Evolutionary conservation across 2,797 vertebrate genomes (phyloP), one percentile per base, ranked within the genome.

Genomic region (Odontamblyopus rebecca): DNA sequence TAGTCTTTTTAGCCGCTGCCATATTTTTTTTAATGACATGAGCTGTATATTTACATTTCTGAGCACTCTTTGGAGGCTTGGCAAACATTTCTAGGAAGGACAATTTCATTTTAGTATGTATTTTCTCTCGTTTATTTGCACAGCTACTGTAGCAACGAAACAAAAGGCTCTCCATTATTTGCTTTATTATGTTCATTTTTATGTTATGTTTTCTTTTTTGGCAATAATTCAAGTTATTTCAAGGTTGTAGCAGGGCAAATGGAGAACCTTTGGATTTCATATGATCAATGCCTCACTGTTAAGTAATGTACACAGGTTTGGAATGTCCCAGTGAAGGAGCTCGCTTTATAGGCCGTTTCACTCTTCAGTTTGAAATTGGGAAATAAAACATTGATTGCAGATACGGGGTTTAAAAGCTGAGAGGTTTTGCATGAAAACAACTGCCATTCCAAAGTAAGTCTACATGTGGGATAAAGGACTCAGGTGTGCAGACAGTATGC

Each of bases 161-260:
- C 81, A 75, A 83, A 68, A 73, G 72, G 84, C 89, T 84, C 79
- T 85, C 75, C 82, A 82, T 82, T 73, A 75, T 78, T 84, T 80
- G 89, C 88, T 89, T 87, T 69, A 86, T 81, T 74, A 71, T 71
- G 68, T 68, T 82, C 86, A 82, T 82, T 63, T 48, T 48, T 15
- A 48, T 48, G 44, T 15, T 48, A 38, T 38, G 77, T 89, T 87
- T 82, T 81, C 84, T 90, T 92, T 84, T 90, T 76, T 91, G 91
- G 93, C 92, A 94, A 94, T 94, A 94, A 93, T 89, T 84, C 79
- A 84, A 82, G 84, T 90, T 88, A 85, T 88, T 83, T 82, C 77
- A 81, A 86, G 89, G 91, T 85, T 91, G 93, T 93, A 94, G 93
- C 92, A 90, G 86, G 85, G 87, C 73, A 79, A 85, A 83, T 3